phyloP scores from a whole-genome alignment of 2,113 vertebrate species.

The Prolemur simus region DNA sequence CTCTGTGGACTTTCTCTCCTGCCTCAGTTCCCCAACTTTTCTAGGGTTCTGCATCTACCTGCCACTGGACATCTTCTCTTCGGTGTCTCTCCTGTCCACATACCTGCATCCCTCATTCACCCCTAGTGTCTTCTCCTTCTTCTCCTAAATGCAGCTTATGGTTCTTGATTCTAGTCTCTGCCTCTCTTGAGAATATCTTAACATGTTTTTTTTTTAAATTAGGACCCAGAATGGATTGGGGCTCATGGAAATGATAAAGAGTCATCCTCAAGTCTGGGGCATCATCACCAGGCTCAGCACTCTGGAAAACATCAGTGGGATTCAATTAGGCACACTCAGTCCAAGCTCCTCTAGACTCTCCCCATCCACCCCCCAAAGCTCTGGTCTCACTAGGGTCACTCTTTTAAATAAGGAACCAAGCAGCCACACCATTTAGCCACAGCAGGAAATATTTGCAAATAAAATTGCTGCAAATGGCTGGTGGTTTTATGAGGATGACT shows the following conservation, averaged over 20 bases:
- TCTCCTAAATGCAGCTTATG: not conserved
- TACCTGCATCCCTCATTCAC: rapidly evolving
- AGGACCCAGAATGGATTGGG: not conserved
- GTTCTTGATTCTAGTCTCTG: not conserved
- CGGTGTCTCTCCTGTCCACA: rapidly evolving
- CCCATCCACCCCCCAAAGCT: not conserved
- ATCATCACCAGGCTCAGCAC: not conserved
- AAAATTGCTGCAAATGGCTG: slow-evolving; percentile 48
- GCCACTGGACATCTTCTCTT: too few relatives aligned
- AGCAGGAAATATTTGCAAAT: slow-evolving; percentile 63
- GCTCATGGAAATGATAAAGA: not conserved
- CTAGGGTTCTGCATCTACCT: not conserved
- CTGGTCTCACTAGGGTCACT: slow-evolving; percentile 61
- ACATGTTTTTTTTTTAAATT: not conserved
- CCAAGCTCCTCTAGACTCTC: not conserved
- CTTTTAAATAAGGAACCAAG: slow-evolving; percentile 70
- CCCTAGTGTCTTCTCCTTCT: not conserved
- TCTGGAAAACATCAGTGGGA: not conserved
- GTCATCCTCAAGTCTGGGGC: not conserved
- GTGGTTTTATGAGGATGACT: not conserved
- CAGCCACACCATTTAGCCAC: slow-evolving; percentile 49
- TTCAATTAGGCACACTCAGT: not conserved
- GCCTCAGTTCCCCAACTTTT: too few relatives aligned
- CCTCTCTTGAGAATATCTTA: not conserved
- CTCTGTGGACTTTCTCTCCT: not conserved